These are phyloP conservation scores for Herpetotheres cachinnans DNA, from an alignment of 2,113 vertebrate species.

Conservation along the genomic window DNA sequence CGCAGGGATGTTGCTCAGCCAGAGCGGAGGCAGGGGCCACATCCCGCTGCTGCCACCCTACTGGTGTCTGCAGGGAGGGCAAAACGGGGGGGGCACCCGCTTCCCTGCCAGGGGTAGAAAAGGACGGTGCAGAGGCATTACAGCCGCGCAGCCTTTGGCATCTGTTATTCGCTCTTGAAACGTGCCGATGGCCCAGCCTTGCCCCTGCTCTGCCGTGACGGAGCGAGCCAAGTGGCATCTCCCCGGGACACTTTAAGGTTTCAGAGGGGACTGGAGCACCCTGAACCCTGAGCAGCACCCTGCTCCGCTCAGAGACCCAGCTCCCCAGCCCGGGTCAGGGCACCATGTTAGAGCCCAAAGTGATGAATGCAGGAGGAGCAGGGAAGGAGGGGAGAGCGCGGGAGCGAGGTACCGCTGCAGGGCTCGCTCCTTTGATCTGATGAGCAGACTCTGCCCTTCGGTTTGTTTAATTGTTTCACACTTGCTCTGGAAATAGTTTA, in stretches of 20 bases:
- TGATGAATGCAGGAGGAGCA: background rate
- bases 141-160: background rate
- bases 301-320: background rate
- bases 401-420: background rate
- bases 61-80: background rate
- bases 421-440: conserved; percentile 51
- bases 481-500: conserved; percentile 67
- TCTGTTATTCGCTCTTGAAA: background rate
- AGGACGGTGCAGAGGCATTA: background rate
- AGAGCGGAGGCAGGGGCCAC: background rate
- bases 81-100: background rate
- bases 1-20: background rate
- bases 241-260: background rate
- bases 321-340: rapidly evolving
- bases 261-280: rapidly evolving
- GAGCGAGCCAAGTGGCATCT: background rate
- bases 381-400: background rate
- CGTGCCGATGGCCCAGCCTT: rapidly evolving
- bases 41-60: background rate
- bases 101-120: background rate
- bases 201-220: rapidly evolving
- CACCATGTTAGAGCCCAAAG: background rate
- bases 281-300: rapidly evolving
- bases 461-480: conserved; percentile 68
- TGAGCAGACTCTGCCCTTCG: conserved; percentile 42